phyloP scores from a whole-genome alignment of 1,140 invertebrate genomes.

The Diprion similis region DNA sequence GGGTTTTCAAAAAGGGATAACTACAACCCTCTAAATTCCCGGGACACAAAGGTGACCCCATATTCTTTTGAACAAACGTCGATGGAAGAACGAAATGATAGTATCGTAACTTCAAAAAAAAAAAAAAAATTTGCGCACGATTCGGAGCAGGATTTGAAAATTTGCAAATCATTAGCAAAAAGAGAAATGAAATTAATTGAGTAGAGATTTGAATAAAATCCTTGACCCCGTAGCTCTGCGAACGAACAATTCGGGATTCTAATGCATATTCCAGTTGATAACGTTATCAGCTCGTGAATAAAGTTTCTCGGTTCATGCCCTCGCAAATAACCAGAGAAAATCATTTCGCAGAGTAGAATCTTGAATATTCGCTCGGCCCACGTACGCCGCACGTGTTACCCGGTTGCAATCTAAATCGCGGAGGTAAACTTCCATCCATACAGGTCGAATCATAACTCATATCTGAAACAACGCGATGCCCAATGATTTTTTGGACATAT shows the following conservation, averaged over 20 bases:
- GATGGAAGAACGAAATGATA: too few species aligned
- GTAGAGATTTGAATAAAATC: too few species aligned
- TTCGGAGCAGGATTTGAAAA: neutral
- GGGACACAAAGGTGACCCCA: too few species aligned
- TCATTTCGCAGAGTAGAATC: slow-evolving; percentile 7
- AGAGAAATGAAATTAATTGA: too few species aligned
- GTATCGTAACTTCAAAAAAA: too few species aligned
- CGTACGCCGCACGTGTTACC: neutral
- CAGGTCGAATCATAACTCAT: neutral
- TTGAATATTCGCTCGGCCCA: slow-evolving; percentile 4
- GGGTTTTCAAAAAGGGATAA: neutral
- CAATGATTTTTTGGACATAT: neutral
- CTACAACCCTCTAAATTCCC: too few species aligned
- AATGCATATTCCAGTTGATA: neutral
- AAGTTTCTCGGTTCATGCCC: neutral
- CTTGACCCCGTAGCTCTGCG: too few species aligned
- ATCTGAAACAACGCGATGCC: neutral
- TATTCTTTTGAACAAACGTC: too few species aligned
- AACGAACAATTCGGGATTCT: too few species aligned
- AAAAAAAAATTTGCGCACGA: too few species aligned
- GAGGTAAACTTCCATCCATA: too few species aligned
- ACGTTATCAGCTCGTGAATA: neutral
- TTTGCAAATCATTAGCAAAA: too few species aligned
- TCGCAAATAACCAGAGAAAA: neutral
- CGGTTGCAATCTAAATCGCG: neutral